Evolutionary conservation across 1,140 invertebrate species (phyloP).

Genomic region (Heliconius eleuchia): DNA sequence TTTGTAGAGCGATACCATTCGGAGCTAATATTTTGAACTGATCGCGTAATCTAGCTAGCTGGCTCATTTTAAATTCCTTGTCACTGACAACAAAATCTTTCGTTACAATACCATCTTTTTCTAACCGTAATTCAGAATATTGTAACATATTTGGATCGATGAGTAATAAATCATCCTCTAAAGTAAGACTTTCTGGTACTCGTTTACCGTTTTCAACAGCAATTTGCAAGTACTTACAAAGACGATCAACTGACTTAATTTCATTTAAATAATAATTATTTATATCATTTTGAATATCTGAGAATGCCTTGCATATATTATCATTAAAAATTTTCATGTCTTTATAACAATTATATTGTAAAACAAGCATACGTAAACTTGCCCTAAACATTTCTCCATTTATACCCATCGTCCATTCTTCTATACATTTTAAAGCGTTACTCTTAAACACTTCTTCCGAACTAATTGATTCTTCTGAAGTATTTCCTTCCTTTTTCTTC

Average conservation of each 20-base stretch:
- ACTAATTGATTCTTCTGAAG: slow-evolving; percentile 55
- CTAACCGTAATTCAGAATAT: slow-evolving; percentile 47
- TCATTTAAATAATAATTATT: slow-evolving; percentile 80
- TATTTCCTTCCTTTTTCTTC: slow-evolving; percentile 63
- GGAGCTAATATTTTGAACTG: slow-evolving; percentile 81
- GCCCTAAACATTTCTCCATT: slow-evolving; percentile 80
- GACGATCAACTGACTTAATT: slow-evolving; percentile 80
- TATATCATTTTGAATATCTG: slow-evolving; percentile 73
- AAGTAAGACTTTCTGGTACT: slow-evolving; percentile 73
- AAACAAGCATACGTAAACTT: slow-evolving; percentile 68
- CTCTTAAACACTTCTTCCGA: slow-evolving; percentile 61
- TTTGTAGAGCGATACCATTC: slow-evolving; percentile 76
- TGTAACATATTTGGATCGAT: slow-evolving; percentile 72
- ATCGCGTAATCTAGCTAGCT: slow-evolving; percentile 76
- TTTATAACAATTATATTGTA: slow-evolving; percentile 61
- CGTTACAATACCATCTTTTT: slow-evolving; percentile 26
- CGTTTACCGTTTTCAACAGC: slow-evolving; percentile 81
- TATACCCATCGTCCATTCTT: slow-evolving; percentile 81
- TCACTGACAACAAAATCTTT: slow-evolving; percentile 51
- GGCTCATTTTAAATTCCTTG: slow-evolving; percentile 76
- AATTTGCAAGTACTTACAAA: slow-evolving; percentile 80
- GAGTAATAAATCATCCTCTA: slow-evolving; percentile 76
- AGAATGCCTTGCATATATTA: slow-evolving; percentile 69
- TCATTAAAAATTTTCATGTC: slow-evolving; percentile 77
- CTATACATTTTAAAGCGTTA: slow-evolving; percentile 70